Percentiles rank a stretch among this genome's conserved stretches.
phyloP scores from a whole-genome alignment of 2,888 invertebrate genomes.

The Nomada lathburiana region DNA sequence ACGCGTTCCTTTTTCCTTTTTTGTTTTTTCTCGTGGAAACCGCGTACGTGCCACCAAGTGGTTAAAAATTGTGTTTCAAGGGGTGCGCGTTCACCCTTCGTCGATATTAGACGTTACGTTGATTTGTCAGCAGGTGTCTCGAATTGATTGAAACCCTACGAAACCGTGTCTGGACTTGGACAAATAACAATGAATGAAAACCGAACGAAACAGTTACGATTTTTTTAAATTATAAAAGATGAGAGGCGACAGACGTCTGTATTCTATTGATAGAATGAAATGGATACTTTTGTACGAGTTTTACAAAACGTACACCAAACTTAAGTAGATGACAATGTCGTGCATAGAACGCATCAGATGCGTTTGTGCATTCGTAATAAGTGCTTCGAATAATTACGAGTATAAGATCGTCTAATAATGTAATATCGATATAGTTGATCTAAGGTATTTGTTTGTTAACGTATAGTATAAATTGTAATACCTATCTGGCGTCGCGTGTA shows the following conservation, averaged over 20 bases:
- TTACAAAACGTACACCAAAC: conserved; percentile 62
- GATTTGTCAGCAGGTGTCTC: neutral
- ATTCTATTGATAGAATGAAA: conserved; percentile 27
- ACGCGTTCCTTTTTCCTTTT: neutral
- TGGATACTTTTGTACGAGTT: conserved; percentile 61
- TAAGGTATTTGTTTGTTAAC: conserved; percentile 51
- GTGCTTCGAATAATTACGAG: conserved; percentile 40
- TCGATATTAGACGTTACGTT: neutral
- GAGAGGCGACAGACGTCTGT: neutral
- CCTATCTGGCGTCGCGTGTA: conserved; percentile 39
- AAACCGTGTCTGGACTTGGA: neutral
- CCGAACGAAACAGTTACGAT: neutral
- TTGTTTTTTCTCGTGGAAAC: conserved; percentile 40
- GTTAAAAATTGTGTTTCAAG: conserved; percentile 57
- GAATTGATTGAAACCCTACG: no score
- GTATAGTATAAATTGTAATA: conserved; percentile 41
- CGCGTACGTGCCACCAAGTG: conserved; percentile 74
- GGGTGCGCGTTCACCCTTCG: conserved; percentile 61
- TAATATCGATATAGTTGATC: conserved; percentile 19
- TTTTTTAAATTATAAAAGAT: neutral
- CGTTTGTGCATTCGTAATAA: conserved; percentile 50
- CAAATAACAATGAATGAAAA: neutral
- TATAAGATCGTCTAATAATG: conserved; percentile 27
- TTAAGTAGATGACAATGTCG: conserved; percentile 31
- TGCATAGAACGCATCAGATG: conserved; percentile 68